Evolutionary conservation across 2,888 invertebrate genomes (phyloP).

Genomic region (Amphipyra tragopoginis): DNA sequence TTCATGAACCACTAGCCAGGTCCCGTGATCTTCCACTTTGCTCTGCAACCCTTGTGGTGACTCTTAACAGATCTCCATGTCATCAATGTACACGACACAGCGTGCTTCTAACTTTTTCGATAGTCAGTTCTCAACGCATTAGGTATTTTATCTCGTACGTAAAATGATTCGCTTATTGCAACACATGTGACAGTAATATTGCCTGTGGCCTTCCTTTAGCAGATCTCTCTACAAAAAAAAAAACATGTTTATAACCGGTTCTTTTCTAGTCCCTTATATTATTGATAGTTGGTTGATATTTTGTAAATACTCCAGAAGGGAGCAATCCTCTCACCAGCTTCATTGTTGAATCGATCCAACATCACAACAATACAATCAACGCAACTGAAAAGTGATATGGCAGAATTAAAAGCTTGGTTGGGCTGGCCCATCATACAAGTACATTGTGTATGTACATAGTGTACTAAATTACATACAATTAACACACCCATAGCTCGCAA

Average conservation of each 20-base stretch:
- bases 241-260: no score
- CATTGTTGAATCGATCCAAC: neutral
- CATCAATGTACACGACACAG: no score
- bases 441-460: conserved; percentile 14
- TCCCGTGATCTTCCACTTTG: no score
- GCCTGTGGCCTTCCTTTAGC: neutral
- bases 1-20: no score
- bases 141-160: no score
- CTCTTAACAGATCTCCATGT: no score
- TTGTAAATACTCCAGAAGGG: neutral
- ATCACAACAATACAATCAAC: conserved; percentile 19
- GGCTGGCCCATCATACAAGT: conserved; percentile 29
- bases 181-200: no score
- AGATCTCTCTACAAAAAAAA: neutral
- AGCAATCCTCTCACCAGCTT: neutral
- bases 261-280: neutral
- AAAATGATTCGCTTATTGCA: neutral
- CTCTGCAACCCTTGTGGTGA: no score
- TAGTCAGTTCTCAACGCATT: no score
- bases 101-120: no score
- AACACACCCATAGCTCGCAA: conserved; percentile 63
- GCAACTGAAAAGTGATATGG: conserved; percentile 45
- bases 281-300: neutral
- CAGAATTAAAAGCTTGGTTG: conserved; percentile 45
- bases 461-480: conserved; percentile 61